A percentile compares a stretch with the other conserved stretches of the same genome.
phyloP scores from a whole-genome alignment of 2,113 vertebrate species.

The Caloenas nicobarica region DNA sequence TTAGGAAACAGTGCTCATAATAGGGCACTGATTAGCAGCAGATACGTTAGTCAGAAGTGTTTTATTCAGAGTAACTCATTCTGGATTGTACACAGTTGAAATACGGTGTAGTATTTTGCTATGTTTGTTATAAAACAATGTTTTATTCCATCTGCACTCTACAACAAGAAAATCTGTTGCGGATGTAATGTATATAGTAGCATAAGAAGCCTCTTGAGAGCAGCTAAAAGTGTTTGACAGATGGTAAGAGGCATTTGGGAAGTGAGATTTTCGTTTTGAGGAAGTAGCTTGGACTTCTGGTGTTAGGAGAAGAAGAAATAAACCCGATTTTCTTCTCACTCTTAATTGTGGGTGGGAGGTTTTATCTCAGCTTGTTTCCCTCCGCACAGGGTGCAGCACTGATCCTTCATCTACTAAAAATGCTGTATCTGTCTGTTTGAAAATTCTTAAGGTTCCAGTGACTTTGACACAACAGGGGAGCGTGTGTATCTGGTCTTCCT shows the following conservation, averaged over 20 bases:
- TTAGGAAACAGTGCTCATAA: not conserved
- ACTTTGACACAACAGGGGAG: not conserved
- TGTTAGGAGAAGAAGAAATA: slow-evolving; percentile 33
- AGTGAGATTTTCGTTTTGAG: not conserved
- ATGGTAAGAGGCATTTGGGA: slow-evolving; percentile 54
- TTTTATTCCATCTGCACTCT: slow-evolving; percentile 60
- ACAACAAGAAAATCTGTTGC: slow-evolving; percentile 58
- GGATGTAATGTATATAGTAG: slow-evolving; percentile 5
- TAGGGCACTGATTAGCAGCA: not conserved
- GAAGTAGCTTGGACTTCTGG: slow-evolving; percentile 18
- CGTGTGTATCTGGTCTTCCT: not conserved
- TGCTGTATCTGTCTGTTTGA: not conserved
- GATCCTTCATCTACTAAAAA: not conserved
- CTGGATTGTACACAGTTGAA: not conserved
- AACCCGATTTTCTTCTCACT: not conserved
- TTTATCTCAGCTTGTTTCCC: not conserved
- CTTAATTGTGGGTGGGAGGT: not conserved
- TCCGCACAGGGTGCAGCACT: not conserved
- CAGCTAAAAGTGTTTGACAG: slow-evolving; percentile 39
- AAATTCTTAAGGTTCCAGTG: not conserved
- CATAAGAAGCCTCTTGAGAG: slow-evolving; percentile 30
- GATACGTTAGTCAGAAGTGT: not conserved
- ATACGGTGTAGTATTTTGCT: slow-evolving; percentile 22
- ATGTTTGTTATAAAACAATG: slow-evolving; percentile 53
- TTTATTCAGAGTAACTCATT: not conserved